These are phyloP conservation scores for Altica lythri DNA, from an alignment of 2,888 invertebrate species.

Conservation along the genomic window DNA sequence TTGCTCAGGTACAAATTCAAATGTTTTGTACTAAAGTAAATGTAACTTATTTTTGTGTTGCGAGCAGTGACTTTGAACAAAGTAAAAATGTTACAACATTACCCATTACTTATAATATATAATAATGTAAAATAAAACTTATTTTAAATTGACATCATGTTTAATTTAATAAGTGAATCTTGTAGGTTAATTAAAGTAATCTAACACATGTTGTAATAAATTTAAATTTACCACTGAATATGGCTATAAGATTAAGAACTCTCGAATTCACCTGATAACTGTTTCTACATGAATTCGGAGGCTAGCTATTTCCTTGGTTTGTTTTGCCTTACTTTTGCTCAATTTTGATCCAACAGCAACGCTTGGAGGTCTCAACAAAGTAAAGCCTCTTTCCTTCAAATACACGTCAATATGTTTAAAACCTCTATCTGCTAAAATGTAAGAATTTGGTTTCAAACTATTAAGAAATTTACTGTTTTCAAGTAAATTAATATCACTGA, in stretches of 20 bases:
- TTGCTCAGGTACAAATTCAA: too few species aligned
- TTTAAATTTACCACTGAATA: background rate
- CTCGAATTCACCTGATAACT: background rate
- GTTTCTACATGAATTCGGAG: background rate
- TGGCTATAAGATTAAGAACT: background rate
- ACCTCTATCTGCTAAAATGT: constrained; percentile 30
- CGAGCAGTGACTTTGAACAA: too few species aligned
- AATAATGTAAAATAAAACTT: too few species aligned
- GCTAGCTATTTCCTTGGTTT: background rate
- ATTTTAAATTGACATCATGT: too few species aligned
- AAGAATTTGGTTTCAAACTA: constrained; percentile 5
- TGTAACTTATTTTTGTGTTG: too few species aligned
- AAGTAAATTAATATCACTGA: constrained; percentile 32
- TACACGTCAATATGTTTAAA: constrained; percentile 16
- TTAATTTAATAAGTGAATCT: background rate
- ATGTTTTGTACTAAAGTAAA: too few species aligned
- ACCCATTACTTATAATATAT: too few species aligned
- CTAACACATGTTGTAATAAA: background rate
- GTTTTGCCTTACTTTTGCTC: background rate
- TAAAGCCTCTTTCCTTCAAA: constrained; percentile 1
- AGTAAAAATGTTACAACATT: too few species aligned
- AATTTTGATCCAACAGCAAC: background rate
- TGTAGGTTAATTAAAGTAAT: background rate
- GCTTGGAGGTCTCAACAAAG: constrained; percentile 9
- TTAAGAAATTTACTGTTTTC: constrained; percentile 30